A percentile compares a stretch with the other conserved stretches of the same genome.
These are phyloP conservation scores for Semnopithecus entellus DNA, from an alignment of 2,113 vertebrate genomes.

Conservation along the genomic window DNA sequence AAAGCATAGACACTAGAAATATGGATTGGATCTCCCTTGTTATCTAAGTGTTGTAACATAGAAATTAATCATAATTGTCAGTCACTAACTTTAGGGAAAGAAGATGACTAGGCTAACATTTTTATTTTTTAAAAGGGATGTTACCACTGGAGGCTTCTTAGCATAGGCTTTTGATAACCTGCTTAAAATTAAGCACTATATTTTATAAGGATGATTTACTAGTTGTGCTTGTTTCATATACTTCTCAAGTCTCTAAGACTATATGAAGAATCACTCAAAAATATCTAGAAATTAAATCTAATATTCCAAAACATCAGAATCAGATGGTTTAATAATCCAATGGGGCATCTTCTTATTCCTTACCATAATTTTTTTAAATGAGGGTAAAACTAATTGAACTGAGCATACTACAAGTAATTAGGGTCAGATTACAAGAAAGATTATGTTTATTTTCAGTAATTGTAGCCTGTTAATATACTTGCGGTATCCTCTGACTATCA, in stretches of 20 bases:
- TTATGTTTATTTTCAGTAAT: slow-evolving; percentile 7
- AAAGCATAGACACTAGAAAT: neutral
- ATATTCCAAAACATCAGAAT: slow-evolving; percentile 14
- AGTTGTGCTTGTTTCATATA: neutral
- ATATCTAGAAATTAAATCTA: slow-evolving; percentile 30
- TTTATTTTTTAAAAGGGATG: slow-evolving; percentile 3
- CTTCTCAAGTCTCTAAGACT: neutral
- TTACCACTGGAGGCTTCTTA: neutral
- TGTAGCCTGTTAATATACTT: slow-evolving; percentile 32
- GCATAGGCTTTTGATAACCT: neutral
- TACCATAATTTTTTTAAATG: neutral
- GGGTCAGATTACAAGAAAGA: slow-evolving; percentile 25
- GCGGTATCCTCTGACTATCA: neutral
- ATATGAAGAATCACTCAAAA: neutral
- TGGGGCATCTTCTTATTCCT: neutral
- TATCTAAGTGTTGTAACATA: neutral
- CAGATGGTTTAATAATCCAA: neutral
- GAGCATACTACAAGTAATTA: slow-evolving; percentile 22
- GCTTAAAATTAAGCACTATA: neutral
- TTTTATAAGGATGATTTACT: neutral
- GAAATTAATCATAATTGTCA: slow-evolving; percentile 11
- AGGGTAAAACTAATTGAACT: slow-evolving; percentile 21
- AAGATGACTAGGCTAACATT: slow-evolving; percentile 27
- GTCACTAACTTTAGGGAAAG: slow-evolving; percentile 6
- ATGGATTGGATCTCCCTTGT: neutral